Conservation (phyloP, 2,113 vertebrate species). For the Mus spicilegus region DNA sequence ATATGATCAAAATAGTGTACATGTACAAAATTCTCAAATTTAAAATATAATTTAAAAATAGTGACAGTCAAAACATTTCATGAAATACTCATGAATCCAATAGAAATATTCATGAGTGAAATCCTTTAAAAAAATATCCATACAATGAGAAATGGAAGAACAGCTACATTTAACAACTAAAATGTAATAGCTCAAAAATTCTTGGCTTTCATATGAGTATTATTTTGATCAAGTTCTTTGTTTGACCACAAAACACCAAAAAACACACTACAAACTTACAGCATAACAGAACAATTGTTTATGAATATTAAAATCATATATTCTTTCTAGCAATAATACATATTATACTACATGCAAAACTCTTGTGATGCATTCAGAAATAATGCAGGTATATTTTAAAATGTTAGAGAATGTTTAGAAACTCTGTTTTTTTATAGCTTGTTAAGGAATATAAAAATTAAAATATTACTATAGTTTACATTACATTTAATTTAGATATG, state of each 20-base stretch:
- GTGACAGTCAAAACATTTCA: not conserved
- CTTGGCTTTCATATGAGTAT: conserved; percentile 1
- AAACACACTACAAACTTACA: not conserved
- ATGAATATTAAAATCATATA: not conserved
- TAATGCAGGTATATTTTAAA: not conserved
- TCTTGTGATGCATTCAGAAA: not conserved
- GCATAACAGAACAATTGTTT: not conserved
- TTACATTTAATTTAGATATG: not conserved
- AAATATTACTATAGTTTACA: not conserved
- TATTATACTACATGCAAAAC: not conserved
- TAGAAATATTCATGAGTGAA: not conserved
- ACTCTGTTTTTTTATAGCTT: not conserved
- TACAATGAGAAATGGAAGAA: not conserved
- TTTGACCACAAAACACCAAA: not conserved
- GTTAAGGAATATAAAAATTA: not conserved
- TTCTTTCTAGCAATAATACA: not conserved
- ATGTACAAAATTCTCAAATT: not conserved
- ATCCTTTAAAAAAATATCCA: not conserved
- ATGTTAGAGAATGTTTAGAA: not conserved
- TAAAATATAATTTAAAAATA: not conserved
- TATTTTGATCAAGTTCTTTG: not conserved
- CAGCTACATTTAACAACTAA: not conserved
- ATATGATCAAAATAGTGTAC: not conserved
- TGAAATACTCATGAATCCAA: not conserved
- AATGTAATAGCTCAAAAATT: not conserved